Evolutionary conservation across 1,140 invertebrate genomes (phyloP).

Genomic region (Papilio helenus): DNA sequence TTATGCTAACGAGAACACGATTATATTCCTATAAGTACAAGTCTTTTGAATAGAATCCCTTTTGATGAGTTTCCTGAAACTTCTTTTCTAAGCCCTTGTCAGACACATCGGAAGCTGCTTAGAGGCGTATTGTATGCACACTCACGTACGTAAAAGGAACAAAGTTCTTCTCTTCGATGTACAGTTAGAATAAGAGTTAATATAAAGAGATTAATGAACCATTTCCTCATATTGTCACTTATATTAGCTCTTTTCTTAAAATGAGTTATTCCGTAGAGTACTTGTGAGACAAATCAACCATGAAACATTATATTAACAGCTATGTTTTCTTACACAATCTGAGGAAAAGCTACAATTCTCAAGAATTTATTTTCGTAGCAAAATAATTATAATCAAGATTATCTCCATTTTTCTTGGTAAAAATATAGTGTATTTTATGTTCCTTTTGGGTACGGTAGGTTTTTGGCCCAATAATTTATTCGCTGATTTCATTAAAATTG

Average conservation of each 20-base stretch:
- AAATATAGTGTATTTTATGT: too few relatives aligned
- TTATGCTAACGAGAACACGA: not conserved
- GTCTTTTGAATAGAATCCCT: constrained; percentile 18
- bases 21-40: not conserved
- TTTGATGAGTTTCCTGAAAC: constrained; percentile 35
- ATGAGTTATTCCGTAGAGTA: too few relatives aligned
- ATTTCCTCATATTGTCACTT: not conserved
- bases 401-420: not conserved
- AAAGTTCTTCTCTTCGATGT: not conserved
- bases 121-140: constrained; percentile 26
- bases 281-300: not conserved
- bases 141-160: not conserved
- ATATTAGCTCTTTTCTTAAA: too few relatives aligned
- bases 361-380: not conserved
- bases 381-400: not conserved
- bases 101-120: constrained; percentile 17
- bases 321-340: not conserved
- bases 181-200: not conserved
- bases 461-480: too few relatives aligned
- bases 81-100: constrained; percentile 29
- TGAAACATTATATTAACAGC: not conserved
- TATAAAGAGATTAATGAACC: not conserved
- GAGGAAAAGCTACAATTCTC: not conserved
- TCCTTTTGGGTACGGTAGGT: too few relatives aligned
- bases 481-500: too few relatives aligned